Evolutionary conservation across 2,797 vertebrate species (phyloP), one percentile per base, ranked within the genome.

Genomic region (Liasis olivaceus): DNA sequence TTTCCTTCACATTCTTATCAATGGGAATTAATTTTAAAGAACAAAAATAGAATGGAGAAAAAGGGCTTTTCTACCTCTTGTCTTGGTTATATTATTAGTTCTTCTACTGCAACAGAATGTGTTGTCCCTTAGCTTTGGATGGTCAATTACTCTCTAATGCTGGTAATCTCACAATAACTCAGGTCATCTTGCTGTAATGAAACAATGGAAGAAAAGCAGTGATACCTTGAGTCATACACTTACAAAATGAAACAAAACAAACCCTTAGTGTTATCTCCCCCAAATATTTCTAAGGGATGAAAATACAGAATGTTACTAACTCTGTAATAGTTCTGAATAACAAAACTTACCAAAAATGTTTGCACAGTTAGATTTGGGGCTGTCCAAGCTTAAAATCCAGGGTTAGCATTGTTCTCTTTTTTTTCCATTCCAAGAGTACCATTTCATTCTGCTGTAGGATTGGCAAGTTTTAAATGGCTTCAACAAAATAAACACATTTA

Each of bases 401-500:
- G 59, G 56, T 90, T 86, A 90, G 86, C 92, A 92, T 72, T 51
- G 88, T 89, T 72, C 22, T 24, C 85, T 54, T 47, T 89, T 66
- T 26, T 89, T 90, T 1, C 51, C 17, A 22, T 60, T 69, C 26
- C 11, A 42, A 89, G 63, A 85, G 62, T 72, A 88, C 31, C 88
- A 54, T 92, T 86, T 89, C 54, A 90, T 64, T 90, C 63, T 92
- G 81, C 81, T 42, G 69, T 51, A 90, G 81, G 66, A 5, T 26
- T 90, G 54, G 59, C 63, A n/a, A 36, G 88, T 58, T 92, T 89
- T 86, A 90, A 87, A 86, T 51, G 59, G 63, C 64, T 86, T 86
- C 56, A 90, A 86, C 81, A 92, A 92, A 92, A 92, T 89, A 92
- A 92, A 92, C 88, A 92, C 42, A 60, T 92, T 90, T 90, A 90